phyloP scores from a whole-genome alignment of 2,888 invertebrate species.

The Drosophila phalerata region DNA sequence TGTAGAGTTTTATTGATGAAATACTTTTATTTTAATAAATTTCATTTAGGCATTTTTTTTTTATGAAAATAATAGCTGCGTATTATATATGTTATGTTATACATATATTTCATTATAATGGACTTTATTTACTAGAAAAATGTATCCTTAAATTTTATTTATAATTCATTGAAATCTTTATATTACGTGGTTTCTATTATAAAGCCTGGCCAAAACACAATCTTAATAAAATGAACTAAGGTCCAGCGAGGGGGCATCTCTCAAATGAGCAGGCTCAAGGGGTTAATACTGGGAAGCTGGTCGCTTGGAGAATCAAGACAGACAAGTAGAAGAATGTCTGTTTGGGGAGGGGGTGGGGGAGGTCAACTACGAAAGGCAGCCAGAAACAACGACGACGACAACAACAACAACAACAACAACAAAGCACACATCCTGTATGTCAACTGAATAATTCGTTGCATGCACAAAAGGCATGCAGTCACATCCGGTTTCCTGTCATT shows the following conservation, averaged over 20 bases:
- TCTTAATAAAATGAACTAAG: background rate
- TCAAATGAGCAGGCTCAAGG: background rate
- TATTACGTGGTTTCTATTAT: background rate
- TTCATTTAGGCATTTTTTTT: no score
- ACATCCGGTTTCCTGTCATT: slow-evolving; percentile 82
- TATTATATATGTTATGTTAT: no score
- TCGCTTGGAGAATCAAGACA: background rate
- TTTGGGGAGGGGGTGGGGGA: background rate
- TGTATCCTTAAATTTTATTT: background rate
- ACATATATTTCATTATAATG: no score
- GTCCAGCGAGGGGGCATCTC: background rate
- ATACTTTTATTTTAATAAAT: no score
- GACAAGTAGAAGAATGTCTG: background rate
- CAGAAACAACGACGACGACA: slow-evolving; percentile 70
- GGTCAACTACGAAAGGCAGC: slow-evolving; percentile 21
- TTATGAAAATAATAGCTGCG: no score
- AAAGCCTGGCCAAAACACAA: background rate
- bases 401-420: slow-evolving; percentile 77
- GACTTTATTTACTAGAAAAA: background rate
- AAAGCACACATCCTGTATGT: slow-evolving; percentile 80
- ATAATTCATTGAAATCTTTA: background rate
- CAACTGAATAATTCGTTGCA: slow-evolving; percentile 82
- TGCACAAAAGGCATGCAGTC: slow-evolving; percentile 82
- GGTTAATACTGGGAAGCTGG: background rate
- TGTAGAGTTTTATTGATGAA: no score